These are phyloP conservation scores for Hozukius guyotensis DNA, from an alignment of 2,797 vertebrate genomes.

Conservation along the genomic window DNA sequence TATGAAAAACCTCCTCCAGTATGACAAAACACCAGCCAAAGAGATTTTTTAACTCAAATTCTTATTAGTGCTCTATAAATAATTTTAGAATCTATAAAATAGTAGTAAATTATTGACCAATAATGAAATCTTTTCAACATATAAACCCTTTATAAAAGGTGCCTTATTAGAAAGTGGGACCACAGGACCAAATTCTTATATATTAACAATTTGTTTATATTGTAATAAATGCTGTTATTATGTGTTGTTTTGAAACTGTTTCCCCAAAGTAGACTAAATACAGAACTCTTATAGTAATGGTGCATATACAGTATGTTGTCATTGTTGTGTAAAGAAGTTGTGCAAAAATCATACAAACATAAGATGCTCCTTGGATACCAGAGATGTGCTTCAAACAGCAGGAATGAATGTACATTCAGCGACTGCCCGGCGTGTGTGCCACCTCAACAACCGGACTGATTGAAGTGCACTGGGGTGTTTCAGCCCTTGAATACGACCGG, in stretches of 20 bases:
- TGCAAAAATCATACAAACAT: conserved; percentile 13
- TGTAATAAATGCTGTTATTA: neutral
- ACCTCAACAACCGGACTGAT: conserved; percentile 70
- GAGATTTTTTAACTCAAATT: neutral
- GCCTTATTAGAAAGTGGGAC: neutral
- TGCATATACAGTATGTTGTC: neutral
- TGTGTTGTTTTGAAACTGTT: neutral
- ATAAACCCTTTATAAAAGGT: neutral
- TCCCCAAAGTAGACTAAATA: neutral
- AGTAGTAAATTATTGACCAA: neutral
- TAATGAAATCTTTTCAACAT: neutral
- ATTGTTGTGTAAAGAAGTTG: neutral
- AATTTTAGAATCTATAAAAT: neutral
- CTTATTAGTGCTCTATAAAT: neutral
- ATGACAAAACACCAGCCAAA: neutral
- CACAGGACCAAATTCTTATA: neutral
- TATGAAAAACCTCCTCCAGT: neutral
- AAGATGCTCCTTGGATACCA: conserved; percentile 8
- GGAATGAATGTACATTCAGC: conserved; percentile 60
- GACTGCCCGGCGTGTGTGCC: conserved; percentile 34
- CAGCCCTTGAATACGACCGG: conserved; percentile 58
- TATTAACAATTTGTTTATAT: neutral
- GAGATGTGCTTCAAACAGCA: conserved; percentile 56
- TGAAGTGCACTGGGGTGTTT: conserved; percentile 80
- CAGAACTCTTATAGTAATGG: neutral